Evolutionary conservation across 1,140 invertebrate genomes (phyloP).

Genomic region (Diprion similis): DNA sequence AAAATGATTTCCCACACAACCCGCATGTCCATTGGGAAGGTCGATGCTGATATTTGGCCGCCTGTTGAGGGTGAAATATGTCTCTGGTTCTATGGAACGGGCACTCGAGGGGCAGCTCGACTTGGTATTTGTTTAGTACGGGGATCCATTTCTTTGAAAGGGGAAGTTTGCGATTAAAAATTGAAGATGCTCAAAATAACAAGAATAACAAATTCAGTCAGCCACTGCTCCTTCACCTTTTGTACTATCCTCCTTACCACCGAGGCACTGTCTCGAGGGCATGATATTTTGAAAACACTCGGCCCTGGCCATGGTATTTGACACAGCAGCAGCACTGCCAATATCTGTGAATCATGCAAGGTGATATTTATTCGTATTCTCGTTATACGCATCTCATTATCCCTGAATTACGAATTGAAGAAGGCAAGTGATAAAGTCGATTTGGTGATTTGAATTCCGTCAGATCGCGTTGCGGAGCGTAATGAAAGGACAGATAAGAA

Average conservation of each 20-base stretch:
- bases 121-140: conserved; percentile 84
- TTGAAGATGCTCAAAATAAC: conserved; percentile 20
- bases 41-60: conserved; percentile 80
- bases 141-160: conserved; percentile 83
- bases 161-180: conserved; percentile 1
- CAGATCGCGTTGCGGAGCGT: too few relatives aligned
- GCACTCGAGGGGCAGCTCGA: conserved; percentile 83
- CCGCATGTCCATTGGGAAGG: conserved; percentile 90
- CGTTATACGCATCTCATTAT: neutral
- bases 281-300: conserved; percentile 84
- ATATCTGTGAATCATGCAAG: conserved; percentile 64
- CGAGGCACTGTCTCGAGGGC: conserved; percentile 86
- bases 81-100: conserved; percentile 88
- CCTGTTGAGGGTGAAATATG: conserved; percentile 84
- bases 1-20: conserved; percentile 91
- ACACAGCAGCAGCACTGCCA: conserved; percentile 79
- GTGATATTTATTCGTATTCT: neutral
- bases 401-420: neutral
- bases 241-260: conserved; percentile 87
- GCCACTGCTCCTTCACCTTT: conserved; percentile 62
- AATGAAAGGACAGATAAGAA: conserved; percentile 23
- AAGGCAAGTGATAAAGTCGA: too few relatives aligned
- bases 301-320: conserved; percentile 88
- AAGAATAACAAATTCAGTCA: conserved; percentile 10
- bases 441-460: too few relatives aligned